Evolutionary conservation across 2,888 invertebrate genomes (phyloP).

Genomic region (Polyploca ridens): DNA sequence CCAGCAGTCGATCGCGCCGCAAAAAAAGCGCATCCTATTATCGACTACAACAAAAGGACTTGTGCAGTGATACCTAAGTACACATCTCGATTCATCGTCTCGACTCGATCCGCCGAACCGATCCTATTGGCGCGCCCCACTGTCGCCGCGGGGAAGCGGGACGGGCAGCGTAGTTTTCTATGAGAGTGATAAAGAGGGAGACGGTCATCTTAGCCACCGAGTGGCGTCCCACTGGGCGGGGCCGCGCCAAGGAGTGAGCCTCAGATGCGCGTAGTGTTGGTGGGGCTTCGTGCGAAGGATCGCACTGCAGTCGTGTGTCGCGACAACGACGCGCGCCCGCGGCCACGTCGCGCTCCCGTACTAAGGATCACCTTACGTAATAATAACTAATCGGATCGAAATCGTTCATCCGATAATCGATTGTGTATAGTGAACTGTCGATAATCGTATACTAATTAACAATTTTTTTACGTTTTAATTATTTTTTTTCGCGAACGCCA

Average conservation of each 20-base stretch:
- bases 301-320: constrained; percentile 85
- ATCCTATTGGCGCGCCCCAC: constrained; percentile 84
- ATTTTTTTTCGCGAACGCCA: constrained; percentile 39
- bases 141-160: constrained; percentile 76
- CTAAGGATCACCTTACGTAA: constrained; percentile 76
- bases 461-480: constrained; percentile 43
- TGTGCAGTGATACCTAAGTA: constrained; percentile 84
- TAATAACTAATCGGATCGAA: constrained; percentile 74
- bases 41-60: constrained; percentile 84
- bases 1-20: constrained; percentile 72
- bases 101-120: constrained; percentile 82
- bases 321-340: constrained; percentile 77
- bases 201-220: constrained; percentile 82
- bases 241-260: constrained; percentile 84
- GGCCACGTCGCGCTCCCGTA: constrained; percentile 56
- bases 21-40: constrained; percentile 84
- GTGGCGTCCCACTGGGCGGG: constrained; percentile 86
- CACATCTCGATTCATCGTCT: constrained; percentile 85
- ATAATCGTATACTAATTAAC: constrained; percentile 50
- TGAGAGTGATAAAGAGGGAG: constrained; percentile 75
- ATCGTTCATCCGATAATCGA: constrained; percentile 75
- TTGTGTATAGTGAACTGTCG: constrained; percentile 74
- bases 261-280: constrained; percentile 86
- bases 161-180: constrained; percentile 49
- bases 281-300: constrained; percentile 85